Evolutionary conservation across 1,140 invertebrate genomes (phyloP).

Genomic region (Tetranychus urticae): DNA sequence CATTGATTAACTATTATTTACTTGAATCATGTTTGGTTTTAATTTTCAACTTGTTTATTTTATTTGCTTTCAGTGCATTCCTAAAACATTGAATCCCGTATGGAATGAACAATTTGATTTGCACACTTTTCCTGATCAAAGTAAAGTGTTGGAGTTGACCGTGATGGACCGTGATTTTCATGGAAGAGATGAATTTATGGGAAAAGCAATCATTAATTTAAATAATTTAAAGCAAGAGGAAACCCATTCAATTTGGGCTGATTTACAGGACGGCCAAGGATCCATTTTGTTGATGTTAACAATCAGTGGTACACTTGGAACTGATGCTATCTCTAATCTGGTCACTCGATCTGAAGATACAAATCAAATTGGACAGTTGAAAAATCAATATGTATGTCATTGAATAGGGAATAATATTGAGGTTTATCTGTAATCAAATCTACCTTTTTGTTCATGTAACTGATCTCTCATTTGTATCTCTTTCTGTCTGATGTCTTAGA

Average conservation of each 20-base stretch:
- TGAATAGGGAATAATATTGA: neutral
- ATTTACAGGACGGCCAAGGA: slow-evolving; percentile 68
- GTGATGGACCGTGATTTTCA: slow-evolving; percentile 67
- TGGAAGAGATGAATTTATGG: slow-evolving; percentile 62
- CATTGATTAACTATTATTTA: no score
- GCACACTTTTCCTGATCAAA: slow-evolving; percentile 73
- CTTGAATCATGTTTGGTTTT: neutral
- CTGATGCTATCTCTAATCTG: slow-evolving; percentile 30
- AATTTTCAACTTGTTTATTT: neutral
- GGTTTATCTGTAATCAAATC: no score
- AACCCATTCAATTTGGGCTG: slow-evolving; percentile 65
- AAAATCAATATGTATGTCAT: slow-evolving; percentile 45
- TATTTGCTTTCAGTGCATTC: slow-evolving; percentile 16
- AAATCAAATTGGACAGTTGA: slow-evolving; percentile 34
- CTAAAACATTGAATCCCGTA: slow-evolving; percentile 50
- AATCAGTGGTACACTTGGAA: slow-evolving; percentile 70
- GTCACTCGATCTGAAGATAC: slow-evolving; percentile 55
- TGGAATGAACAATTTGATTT: slow-evolving; percentile 97
- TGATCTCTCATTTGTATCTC: neutral
- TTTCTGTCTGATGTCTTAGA: slow-evolving; percentile 10
- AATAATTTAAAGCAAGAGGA: slow-evolving; percentile 58
- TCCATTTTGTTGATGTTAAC: slow-evolving; percentile 68
- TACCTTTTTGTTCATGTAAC: neutral
- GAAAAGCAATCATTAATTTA: slow-evolving; percentile 61
- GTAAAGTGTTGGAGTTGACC: slow-evolving; percentile 61